phyloP scores from a whole-genome alignment of 1,140 invertebrate species.

The Copidosoma floridanum region DNA sequence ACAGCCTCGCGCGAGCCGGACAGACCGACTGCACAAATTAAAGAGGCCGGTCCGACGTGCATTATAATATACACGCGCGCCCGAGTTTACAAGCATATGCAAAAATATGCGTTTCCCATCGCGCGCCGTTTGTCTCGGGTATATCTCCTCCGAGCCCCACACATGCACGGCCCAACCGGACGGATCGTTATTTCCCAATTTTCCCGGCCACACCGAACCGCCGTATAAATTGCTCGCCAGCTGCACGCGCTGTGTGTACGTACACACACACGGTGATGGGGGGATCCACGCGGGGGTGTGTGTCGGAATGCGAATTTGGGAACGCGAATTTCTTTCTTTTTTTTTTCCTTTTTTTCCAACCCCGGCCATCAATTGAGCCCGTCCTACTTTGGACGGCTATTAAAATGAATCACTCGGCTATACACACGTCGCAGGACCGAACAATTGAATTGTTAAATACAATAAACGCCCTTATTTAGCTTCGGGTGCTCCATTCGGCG shows the following conservation, averaged over 20 bases:
- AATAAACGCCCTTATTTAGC: neutral
- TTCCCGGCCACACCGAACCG: slow-evolving; percentile 3
- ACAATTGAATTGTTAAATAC: slow-evolving; percentile 4
- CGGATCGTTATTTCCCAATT: slow-evolving; percentile 35
- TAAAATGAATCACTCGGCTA: slow-evolving; percentile 4
- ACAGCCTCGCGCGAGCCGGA: no score
- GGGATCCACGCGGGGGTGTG: no score
- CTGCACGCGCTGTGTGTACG: no score
- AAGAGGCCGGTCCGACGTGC: neutral
- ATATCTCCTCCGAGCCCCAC: no score
- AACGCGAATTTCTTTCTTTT: neutral
- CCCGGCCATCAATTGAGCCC: slow-evolving; percentile 25
- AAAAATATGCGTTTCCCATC: slow-evolving; percentile 28
- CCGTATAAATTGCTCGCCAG: slow-evolving; percentile 17
- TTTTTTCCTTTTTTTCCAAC: neutral
- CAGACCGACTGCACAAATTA: slow-evolving; percentile 10
- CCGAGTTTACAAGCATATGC: slow-evolving; percentile 9
- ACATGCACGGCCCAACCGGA: neutral
- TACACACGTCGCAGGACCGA: slow-evolving; percentile 7
- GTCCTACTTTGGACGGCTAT: slow-evolving; percentile 1
- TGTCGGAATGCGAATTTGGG: neutral
- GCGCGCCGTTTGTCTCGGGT: neutral
- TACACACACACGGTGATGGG: no score
- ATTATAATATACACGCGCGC: neutral
- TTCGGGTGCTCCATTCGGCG: neutral